phyloP scores from a whole-genome alignment of 2,113 vertebrate genomes.

The Aptenodytes patagonicus region DNA sequence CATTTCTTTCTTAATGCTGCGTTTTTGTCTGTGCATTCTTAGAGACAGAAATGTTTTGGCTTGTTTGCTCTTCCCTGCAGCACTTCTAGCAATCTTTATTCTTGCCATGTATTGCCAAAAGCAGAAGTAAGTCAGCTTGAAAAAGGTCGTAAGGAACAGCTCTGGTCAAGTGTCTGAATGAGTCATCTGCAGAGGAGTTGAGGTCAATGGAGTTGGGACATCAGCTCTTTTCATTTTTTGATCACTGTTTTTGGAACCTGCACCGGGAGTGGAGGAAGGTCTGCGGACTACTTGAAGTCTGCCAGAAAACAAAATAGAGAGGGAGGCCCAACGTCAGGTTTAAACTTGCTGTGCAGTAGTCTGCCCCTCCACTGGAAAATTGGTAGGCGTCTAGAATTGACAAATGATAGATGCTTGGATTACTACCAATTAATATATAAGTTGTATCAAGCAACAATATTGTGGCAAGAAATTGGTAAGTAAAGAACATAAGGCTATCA shows the following conservation, averaged over 20 bases:
- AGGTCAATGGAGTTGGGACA: not conserved
- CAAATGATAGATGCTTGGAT: not conserved
- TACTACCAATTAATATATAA: not conserved
- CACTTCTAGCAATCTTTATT: not conserved
- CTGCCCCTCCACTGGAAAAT: not conserved
- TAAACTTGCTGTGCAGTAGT: not conserved
- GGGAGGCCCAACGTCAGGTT: not conserved
- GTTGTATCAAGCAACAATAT: not conserved
- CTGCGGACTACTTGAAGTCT: not conserved
- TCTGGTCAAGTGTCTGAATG: conserved; percentile 25
- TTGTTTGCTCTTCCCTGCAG: not conserved
- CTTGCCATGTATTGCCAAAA: not conserved
- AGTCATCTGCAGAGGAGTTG: not conserved
- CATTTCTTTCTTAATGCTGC: not conserved
- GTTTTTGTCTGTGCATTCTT: not conserved
- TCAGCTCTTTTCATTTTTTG: not conserved
- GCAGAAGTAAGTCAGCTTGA: conserved; percentile 9
- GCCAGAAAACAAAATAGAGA: not conserved
- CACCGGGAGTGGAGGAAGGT: not conserved
- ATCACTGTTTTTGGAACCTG: not conserved
- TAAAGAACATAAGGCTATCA: not conserved
- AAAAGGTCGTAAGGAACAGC: not conserved
- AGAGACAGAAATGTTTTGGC: not conserved
- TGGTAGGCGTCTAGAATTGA: not conserved
- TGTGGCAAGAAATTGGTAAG: not conserved